Percentiles rank a stretch among this genome's conserved stretches.
Evolutionary conservation across 2,888 invertebrate species (phyloP).

Genomic region (Folsomia candida): DNA sequence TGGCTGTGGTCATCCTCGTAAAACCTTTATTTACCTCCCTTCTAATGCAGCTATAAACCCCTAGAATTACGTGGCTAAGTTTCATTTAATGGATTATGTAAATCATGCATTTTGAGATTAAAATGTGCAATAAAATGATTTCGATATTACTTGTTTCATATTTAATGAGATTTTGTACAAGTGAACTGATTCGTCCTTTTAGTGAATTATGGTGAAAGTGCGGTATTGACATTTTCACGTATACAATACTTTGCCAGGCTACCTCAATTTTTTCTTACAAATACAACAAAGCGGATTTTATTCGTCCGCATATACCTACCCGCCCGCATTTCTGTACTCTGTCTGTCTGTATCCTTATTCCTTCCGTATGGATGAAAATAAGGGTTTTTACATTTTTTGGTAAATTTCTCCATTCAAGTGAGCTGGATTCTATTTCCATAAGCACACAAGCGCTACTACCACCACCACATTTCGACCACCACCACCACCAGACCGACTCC

Average conservation of each 20-base stretch:
- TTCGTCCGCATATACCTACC: no score
- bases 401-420: background rate
- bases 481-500: background rate
- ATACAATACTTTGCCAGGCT: no score
- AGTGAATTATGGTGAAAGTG: no score
- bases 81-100: background rate
- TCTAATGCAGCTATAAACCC: background rate
- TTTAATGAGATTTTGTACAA: background rate
- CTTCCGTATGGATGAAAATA: background rate
- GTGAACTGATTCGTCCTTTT: no score
- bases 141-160: background rate
- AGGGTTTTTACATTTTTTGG: background rate
- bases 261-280: no score
- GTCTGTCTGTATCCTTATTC: no score
- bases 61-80: background rate
- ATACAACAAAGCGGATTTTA: no score
- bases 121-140: background rate
- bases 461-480: background rate
- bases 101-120: background rate
- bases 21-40: background rate
- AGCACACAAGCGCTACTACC: background rate
- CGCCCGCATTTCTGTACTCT: no score
- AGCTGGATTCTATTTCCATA: background rate
- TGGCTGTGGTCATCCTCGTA: background rate
- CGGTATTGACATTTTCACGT: no score